These are phyloP conservation scores for Drepanosiphum platanoidis DNA, from an alignment of 2,888 invertebrate genomes.

Conservation along the genomic window DNA sequence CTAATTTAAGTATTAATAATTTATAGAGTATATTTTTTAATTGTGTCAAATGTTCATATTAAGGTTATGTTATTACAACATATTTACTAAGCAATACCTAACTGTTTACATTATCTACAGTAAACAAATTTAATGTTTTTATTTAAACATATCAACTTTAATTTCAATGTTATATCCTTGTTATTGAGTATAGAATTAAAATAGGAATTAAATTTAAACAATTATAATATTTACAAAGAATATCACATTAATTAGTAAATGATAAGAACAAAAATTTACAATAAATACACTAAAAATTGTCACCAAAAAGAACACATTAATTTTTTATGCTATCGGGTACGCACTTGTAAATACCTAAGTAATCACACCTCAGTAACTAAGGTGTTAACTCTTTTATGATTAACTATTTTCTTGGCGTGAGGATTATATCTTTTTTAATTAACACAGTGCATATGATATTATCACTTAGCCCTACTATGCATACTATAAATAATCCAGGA, in stretches of 20 bases:
- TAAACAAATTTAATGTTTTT: not conserved
- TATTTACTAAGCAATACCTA: not conserved
- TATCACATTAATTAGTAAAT: not conserved
- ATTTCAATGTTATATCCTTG: not conserved
- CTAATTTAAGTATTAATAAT: not conserved
- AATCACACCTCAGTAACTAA: no score
- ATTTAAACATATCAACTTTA: not conserved
- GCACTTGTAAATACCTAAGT: no score
- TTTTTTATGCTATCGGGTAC: no score
- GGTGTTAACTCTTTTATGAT: no score
- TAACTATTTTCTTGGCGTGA: no score
- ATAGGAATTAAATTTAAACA: not conserved
- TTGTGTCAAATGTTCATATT: not conserved
- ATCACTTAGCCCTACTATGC: no score
- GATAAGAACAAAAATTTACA: not conserved
- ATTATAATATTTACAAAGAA: not conserved
- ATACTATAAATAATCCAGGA: no score
- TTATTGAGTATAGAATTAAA: not conserved
- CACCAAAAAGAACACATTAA: no score
- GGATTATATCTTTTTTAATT: no score
- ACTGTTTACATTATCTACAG: not conserved
- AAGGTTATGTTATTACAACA: not conserved
- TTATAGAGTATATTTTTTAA: no score
- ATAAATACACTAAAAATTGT: no score
- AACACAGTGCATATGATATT: no score